Conservation (phyloP, 2,888 invertebrate species). For the Elegia similella region DNA sequence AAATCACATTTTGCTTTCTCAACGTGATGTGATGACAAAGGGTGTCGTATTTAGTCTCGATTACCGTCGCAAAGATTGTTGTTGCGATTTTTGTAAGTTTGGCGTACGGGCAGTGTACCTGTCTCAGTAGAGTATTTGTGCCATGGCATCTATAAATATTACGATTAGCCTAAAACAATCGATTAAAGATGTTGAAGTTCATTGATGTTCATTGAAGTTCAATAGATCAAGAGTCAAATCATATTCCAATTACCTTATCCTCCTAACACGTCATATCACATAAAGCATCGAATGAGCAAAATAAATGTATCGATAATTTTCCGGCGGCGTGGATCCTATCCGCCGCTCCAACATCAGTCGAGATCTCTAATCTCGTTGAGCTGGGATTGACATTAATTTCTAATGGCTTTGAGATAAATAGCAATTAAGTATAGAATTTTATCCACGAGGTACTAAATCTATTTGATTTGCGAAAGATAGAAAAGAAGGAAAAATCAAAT, state of each 20-base stretch:
- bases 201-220: neutral
- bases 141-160: too few species aligned
- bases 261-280: neutral
- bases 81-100: too few species aligned
- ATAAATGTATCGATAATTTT: neutral
- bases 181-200: too few species aligned
- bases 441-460: slow-evolving; percentile 14
- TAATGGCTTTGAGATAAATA: slow-evolving; percentile 32
- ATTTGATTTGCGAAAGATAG: neutral
- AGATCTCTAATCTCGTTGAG: slow-evolving; percentile 40
- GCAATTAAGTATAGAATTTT: slow-evolving; percentile 24
- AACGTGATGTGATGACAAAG: too few species aligned
- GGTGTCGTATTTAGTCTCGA: neutral
- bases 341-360: slow-evolving; percentile 18
- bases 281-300: neutral
- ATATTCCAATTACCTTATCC: neutral
- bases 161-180: too few species aligned
- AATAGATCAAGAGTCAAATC: neutral
- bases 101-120: too few species aligned
- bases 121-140: too few species aligned
- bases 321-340: neutral
- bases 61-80: neutral
- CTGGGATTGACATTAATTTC: slow-evolving; percentile 46
- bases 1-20: too few species aligned
- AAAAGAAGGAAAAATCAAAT: too few species aligned